Percentiles rank a stretch among this genome's conserved stretches.
Conservation (phyloP, 2,888 invertebrate genomes). For the Vanessa cardui region DNA sequence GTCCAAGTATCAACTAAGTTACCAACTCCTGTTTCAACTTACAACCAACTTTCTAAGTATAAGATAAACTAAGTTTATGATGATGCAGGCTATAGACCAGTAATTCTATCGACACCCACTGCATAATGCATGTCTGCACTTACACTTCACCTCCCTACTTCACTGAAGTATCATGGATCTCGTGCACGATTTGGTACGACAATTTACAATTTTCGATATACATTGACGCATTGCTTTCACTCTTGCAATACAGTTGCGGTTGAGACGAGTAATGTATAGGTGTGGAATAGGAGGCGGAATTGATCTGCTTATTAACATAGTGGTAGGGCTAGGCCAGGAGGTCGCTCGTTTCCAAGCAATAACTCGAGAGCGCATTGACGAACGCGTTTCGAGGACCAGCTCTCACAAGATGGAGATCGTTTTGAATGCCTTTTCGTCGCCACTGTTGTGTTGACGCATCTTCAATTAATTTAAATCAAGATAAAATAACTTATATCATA, state of each 20-base stretch:
- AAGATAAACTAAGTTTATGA: conserved; percentile 61
- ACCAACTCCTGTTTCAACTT: conserved; percentile 18
- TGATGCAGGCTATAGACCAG: conserved; percentile 52
- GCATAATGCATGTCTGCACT: conserved; percentile 74
- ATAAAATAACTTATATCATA: background rate
- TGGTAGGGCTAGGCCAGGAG: conserved; percentile 49
- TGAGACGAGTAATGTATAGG: conserved; percentile 35
- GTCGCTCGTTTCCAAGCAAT: conserved; percentile 65
- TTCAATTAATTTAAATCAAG: conserved; percentile 22
- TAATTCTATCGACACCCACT: conserved; percentile 64
- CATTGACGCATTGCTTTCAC: conserved; percentile 41
- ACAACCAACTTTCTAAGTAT: conserved; percentile 35
- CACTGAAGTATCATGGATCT: conserved; percentile 38
- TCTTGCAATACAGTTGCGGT: background rate
- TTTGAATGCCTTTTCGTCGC: conserved; percentile 65
- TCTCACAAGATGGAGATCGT: conserved; percentile 66
- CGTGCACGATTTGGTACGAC: conserved; percentile 50
- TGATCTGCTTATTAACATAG: conserved; percentile 3
- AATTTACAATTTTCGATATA: background rate
- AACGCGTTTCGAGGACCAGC: conserved; percentile 69
- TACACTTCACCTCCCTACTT: conserved; percentile 58
- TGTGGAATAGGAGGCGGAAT: background rate
- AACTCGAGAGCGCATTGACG: conserved; percentile 71
- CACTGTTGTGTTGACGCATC: conserved; percentile 28
- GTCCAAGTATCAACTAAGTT: conserved; percentile 22